Conservation (phyloP, 2,113 vertebrate genomes). For the Chinchilla lanigera region DNA sequence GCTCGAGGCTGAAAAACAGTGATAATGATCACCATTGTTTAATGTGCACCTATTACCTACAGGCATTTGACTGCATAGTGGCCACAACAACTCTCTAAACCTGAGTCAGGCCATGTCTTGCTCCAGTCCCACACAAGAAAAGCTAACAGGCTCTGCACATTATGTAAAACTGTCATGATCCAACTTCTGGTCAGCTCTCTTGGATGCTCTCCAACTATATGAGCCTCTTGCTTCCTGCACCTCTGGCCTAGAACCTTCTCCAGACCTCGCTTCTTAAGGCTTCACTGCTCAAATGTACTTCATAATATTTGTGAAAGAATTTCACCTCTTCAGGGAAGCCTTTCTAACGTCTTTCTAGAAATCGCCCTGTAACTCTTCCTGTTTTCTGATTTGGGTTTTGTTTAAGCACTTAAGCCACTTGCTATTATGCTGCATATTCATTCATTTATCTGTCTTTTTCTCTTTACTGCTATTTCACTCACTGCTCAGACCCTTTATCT, state of each 20-base stretch:
- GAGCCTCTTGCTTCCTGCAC: not conserved
- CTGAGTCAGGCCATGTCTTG: not conserved
- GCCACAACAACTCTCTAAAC: not conserved
- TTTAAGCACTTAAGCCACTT: not conserved
- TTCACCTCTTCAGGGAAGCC: not conserved
- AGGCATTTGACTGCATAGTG: not conserved
- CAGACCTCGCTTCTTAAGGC: not conserved
- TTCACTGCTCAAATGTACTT: not conserved
- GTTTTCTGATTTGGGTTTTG: not conserved
- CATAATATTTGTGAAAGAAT: not conserved
- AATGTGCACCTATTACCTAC: not conserved
- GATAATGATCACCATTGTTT: not conserved
- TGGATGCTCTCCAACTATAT: not conserved
- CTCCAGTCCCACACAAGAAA: not conserved
- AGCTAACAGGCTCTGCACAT: not conserved
- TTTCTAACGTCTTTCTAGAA: not conserved
- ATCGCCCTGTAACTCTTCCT: not conserved
- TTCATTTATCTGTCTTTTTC: not conserved
- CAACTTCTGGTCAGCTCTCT: not conserved
- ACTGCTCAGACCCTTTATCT: not conserved
- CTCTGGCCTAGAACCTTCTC: not conserved
- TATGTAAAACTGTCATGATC: not conserved
- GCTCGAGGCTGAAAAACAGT: not conserved
- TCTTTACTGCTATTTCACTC: not conserved
- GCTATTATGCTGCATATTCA: not conserved